Percentiles rank a stretch among this genome's conserved stretches.
Conservation (phyloP, 2,113 vertebrate species). For the Tragelaphus imberbis region DNA sequence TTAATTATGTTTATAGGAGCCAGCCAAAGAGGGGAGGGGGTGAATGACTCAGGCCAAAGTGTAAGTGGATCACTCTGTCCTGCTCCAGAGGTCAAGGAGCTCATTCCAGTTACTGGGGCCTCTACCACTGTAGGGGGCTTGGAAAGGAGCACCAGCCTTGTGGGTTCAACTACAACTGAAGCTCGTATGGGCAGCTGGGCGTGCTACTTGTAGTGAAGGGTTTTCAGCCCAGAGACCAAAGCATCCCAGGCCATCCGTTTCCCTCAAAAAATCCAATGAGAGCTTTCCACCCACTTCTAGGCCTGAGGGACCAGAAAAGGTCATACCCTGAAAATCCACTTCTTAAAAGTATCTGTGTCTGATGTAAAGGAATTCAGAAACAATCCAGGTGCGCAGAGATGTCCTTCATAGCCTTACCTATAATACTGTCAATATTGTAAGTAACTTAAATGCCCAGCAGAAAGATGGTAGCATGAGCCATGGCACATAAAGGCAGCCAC, state of each 20-base stretch:
- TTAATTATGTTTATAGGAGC: constrained; percentile 24
- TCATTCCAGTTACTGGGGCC: not conserved
- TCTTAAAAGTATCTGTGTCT: not conserved
- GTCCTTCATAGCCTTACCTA: not conserved
- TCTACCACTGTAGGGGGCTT: not conserved
- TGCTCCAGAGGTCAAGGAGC: not conserved
- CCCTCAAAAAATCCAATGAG: not conserved
- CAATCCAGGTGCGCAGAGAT: not conserved
- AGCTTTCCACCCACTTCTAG: not conserved
- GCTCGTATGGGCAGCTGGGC: not conserved
- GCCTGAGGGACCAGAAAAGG: not conserved
- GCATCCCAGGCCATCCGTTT: not conserved
- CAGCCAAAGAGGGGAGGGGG: not conserved
- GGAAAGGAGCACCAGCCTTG: not conserved
- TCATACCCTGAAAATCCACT: not conserved
- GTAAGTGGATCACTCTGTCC: not conserved
- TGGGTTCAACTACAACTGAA: not conserved
- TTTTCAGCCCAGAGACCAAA: not conserved
- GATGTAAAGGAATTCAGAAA: not conserved
- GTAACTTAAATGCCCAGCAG: not conserved
- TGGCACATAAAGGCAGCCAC: not conserved
- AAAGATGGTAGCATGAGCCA: not conserved
- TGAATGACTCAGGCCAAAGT: not conserved
- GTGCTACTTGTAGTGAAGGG: not conserved
- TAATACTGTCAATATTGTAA: not conserved